phyloP scores from a whole-genome alignment of 2,888 invertebrate genomes.

The Volucella inflata region DNA sequence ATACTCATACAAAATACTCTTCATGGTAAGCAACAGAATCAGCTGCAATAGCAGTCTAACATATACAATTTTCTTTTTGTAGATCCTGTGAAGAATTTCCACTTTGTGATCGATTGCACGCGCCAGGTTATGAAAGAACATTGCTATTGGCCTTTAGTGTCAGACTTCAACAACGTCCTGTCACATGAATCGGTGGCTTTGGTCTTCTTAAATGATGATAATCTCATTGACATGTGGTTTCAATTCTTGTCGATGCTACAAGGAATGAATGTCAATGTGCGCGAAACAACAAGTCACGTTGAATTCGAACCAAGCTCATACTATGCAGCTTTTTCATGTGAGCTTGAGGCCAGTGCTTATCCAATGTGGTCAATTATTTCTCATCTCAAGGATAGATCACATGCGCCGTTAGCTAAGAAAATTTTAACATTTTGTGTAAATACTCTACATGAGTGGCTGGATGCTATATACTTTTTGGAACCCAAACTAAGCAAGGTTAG shows the following conservation, averaged over 20 bases:
- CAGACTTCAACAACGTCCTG: conserved; percentile 97
- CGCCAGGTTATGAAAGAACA: conserved; percentile 97
- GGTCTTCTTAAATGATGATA: conserved; percentile 94
- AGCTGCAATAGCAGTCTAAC: neutral
- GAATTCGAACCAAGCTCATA: conserved; percentile 99
- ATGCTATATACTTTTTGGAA: conserved; percentile 90
- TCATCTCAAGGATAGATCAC: conserved; percentile 90
- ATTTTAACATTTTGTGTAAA: conserved; percentile 90
- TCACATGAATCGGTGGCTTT: conserved; percentile 96
- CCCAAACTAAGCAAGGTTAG: conserved; percentile 86
- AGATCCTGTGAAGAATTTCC: conserved; percentile 92
- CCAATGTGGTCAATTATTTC: conserved; percentile 99
- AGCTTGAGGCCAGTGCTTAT: conserved; percentile 97
- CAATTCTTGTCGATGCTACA: conserved; percentile 97
- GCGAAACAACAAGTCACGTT: conserved; percentile 95
- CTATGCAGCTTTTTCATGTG: conserved; percentile 98
- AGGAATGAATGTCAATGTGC: conserved; percentile 98
- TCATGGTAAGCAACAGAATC: conserved; percentile 86
- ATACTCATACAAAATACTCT: conserved; percentile 94
- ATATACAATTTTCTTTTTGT: conserved; percentile 18
- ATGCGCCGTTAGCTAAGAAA: conserved; percentile 90
- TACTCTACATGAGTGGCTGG: conserved; percentile 94
- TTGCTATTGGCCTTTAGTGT: conserved; percentile 98
- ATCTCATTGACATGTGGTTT: conserved; percentile 98
- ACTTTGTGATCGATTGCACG: conserved; percentile 96